A percentile compares a stretch with the other conserved stretches of the same genome.
Conservation (phyloP, 2,888 invertebrate species). For the Zhuqinia jingwanae region DNA sequence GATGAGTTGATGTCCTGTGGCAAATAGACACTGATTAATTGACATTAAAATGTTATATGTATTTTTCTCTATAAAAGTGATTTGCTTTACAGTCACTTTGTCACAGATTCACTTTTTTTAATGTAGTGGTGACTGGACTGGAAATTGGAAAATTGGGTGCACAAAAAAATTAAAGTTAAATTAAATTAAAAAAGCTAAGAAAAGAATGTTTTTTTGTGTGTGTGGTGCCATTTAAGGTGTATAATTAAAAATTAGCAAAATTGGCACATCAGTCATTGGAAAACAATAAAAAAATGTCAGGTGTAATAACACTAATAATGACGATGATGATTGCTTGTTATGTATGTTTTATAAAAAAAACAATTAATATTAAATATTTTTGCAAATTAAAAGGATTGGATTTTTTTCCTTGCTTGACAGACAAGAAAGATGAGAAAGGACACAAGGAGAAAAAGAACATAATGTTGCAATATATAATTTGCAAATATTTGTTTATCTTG, state of each 20-base stretch:
- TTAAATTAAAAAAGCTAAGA: no score
- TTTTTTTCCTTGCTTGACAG: not conserved
- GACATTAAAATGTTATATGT: not conserved
- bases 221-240: not conserved
- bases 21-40: conserved; percentile 28
- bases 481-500: not conserved
- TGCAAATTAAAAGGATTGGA: not conserved
- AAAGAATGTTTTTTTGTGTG: no score
- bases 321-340: not conserved
- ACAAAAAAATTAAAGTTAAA: not conserved
- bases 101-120: conserved; percentile 5
- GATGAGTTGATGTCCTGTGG: not conserved
- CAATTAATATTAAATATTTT: not conserved
- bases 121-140: not conserved
- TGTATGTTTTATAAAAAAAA: not conserved
- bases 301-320: not conserved
- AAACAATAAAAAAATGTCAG: not conserved
- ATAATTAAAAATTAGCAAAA: not conserved
- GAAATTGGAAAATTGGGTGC: not conserved
- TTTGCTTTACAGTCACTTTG: conserved; percentile 36
- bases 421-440: not conserved
- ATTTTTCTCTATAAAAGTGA: not conserved
- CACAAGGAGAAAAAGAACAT: not conserved
- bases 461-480: not conserved
- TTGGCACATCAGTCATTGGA: conserved; percentile 1